Percentiles rank a stretch among this genome's conserved stretches.
Evolutionary conservation across 2,113 vertebrate genomes (phyloP).

Genomic region (Myrmophylax atrothorax): DNA sequence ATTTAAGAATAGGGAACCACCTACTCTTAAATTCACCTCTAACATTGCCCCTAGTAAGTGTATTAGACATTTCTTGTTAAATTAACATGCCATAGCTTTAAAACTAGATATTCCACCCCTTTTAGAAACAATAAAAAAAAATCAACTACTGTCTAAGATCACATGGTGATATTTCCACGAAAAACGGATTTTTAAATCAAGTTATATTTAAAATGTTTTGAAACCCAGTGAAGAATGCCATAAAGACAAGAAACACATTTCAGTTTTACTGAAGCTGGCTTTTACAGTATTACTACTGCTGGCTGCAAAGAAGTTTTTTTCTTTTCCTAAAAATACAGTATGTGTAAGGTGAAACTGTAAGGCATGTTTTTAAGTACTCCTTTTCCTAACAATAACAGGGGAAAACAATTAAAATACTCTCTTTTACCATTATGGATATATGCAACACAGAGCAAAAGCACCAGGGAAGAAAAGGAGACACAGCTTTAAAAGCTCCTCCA

Average conservation of each 20-base stretch:
- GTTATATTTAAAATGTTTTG: not conserved
- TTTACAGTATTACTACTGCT: not conserved
- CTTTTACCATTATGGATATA: not conserved
- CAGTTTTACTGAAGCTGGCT: not conserved
- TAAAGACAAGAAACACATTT: not conserved
- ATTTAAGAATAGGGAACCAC: not conserved
- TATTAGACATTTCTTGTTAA: not conserved
- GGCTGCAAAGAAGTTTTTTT: not conserved
- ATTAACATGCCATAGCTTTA: not conserved
- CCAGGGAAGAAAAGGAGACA: not conserved
- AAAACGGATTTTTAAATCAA: not conserved
- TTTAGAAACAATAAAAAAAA: not conserved
- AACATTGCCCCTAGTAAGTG: rapidly evolving
- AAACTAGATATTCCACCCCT: not conserved
- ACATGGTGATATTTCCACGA: not conserved
- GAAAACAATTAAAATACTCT: not conserved
- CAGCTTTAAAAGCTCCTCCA: not conserved
- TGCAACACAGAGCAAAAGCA: not conserved
- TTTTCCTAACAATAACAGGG: not conserved
- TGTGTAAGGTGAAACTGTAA: not conserved
- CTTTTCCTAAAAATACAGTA: not conserved
- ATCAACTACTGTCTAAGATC: not conserved
- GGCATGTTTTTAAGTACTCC: not conserved
- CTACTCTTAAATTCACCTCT: not conserved
- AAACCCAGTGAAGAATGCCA: not conserved